A percentile compares a stretch with the other conserved stretches of the same genome.
phyloP scores from a whole-genome alignment of 2,888 invertebrate genomes.

The Pristionchus maxplancki region DNA sequence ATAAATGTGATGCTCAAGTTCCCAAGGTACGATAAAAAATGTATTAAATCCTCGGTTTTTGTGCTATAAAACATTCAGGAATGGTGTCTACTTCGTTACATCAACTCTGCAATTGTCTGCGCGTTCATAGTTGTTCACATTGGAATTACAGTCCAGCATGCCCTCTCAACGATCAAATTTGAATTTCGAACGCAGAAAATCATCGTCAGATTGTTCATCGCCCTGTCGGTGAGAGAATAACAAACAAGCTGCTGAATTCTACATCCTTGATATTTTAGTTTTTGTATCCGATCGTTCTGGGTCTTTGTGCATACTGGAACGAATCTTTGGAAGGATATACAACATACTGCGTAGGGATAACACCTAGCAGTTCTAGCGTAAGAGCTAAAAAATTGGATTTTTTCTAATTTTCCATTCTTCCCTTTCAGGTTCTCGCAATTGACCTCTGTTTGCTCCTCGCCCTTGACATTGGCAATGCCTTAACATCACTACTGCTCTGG shows the following conservation, averaged over 20 bases:
- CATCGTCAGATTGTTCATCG: too few species aligned
- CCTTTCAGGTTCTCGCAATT: neutral
- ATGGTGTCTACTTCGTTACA: neutral
- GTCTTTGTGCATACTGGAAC: neutral
- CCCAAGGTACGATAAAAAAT: too few species aligned
- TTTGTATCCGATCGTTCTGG: neutral
- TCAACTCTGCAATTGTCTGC: neutral
- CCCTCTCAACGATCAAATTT: neutral
- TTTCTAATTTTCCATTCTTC: too few species aligned
- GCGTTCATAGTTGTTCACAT: neutral
- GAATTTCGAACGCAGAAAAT: too few species aligned
- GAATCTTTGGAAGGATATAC: neutral
- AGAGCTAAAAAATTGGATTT: too few species aligned
- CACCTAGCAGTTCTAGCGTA: neutral
- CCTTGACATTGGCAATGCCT: neutral
- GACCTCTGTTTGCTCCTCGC: neutral
- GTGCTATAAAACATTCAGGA: too few species aligned
- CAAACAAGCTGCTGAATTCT: too few species aligned
- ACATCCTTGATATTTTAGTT: too few species aligned
- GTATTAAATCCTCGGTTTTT: too few species aligned
- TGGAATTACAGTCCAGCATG: neutral
- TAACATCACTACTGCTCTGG: neutral
- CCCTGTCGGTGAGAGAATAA: too few species aligned
- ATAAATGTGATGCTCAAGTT: neutral
- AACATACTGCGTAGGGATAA: neutral